These are phyloP conservation scores for Steinernema feltiae DNA, from an alignment of 1,140 invertebrate genomes.

Conservation along the genomic window DNA sequence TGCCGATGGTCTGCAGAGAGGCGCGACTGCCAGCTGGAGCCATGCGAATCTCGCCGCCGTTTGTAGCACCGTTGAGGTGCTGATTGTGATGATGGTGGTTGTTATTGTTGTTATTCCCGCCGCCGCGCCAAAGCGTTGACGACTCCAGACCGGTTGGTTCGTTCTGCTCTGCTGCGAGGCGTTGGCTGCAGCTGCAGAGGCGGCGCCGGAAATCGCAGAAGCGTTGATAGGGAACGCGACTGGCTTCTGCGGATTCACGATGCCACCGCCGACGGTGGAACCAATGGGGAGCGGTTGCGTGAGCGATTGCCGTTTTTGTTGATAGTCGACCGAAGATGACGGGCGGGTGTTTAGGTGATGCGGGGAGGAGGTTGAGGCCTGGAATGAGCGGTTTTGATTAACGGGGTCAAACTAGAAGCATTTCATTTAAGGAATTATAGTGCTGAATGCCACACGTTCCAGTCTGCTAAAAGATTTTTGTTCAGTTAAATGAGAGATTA, in stretches of 20 bases:
- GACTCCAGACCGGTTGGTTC: slow-evolving; percentile 13
- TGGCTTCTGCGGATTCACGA: slow-evolving; percentile 4
- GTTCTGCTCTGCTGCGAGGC: too few species aligned
- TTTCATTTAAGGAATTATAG: background rate
- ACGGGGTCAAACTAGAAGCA: background rate
- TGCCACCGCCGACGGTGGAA: background rate
- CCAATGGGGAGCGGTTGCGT: background rate
- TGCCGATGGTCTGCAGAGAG: background rate
- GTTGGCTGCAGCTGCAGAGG: too few species aligned
- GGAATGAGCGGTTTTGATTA: background rate
- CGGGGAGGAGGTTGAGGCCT: background rate
- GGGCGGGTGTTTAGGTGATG: slow-evolving; percentile 3
- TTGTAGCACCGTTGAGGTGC: background rate
- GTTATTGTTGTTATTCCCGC: background rate
- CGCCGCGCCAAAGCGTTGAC: slow-evolving; percentile 1
- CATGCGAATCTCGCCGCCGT: slow-evolving; percentile 12
- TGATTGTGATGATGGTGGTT: background rate
- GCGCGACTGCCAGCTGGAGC: background rate
- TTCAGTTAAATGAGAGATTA: too few species aligned
- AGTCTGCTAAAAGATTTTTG: too few species aligned
- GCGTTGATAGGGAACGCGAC: background rate
- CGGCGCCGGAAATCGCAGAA: background rate
- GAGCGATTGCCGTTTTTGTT: background rate
- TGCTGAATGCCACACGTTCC: background rate
- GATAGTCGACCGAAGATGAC: background rate